Base-by-base conservation (phyloP, 1,140 invertebrate species). In the Hyphantria cunea region DNA sequence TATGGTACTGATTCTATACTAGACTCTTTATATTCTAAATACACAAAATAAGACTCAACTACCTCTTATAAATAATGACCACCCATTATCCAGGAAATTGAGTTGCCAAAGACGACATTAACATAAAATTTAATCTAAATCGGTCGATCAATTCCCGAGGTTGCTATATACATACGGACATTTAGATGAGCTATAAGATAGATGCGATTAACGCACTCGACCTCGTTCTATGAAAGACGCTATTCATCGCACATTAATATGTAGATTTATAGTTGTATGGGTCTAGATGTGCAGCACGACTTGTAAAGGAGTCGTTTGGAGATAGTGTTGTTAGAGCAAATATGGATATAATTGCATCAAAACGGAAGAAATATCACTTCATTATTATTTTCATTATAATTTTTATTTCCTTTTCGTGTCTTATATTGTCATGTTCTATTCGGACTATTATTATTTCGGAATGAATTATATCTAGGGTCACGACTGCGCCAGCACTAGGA, bases 91-190 rank as follows among this genome's bases (percentile, higher is more conserved):
- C 45, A 58, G 32, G 48, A 44, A 58, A 58, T 58, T 58, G 55
- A 58, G 55, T 58, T 58, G 32, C 44, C 55, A 58, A 37, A 58
- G 41, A 48, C 47, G 34, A 49, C 34, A 58, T 58, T 47, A 58
- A 58, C 55, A 58, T 58, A 48, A 58, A 58, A 58, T 58, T 47
- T 58, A 49, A 58, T 58, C 55, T 58, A 58, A 48, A 58, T 58
- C 55, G 55, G 55, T 58, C 55, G 55, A 58, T 58, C 55, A 58
- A 44, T 58, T 58, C 44, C 55, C 55, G 55, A 58, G 55, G 44
- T 49, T 58, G 55, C 33, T 42, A 37, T 45, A 48, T 45, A 58
- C 55, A 45, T 58, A 58, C 45, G 45, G 13, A 58, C 55, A 58
- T 58, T 58, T 58, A 58, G 55, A 58, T 58, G 44, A 31, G 44